phyloP scores from a whole-genome alignment of 2,888 invertebrate genomes.

The Gandaritis pyraliata region DNA sequence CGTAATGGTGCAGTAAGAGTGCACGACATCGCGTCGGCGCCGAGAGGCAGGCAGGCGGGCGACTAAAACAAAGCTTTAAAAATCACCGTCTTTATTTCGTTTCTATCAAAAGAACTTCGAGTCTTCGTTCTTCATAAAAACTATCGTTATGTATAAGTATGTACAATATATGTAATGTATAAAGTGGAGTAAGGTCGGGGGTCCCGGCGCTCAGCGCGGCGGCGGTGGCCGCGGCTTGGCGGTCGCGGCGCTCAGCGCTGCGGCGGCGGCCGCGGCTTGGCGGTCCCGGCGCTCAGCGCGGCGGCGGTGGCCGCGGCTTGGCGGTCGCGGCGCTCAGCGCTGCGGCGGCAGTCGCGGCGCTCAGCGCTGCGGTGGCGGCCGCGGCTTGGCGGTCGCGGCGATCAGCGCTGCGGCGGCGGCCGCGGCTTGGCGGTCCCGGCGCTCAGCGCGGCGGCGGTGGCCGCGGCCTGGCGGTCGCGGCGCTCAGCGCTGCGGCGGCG shows the following conservation, averaged over 20 bases:
- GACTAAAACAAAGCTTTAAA: conserved; percentile 45
- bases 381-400: no score
- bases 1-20: no score
- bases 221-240: conserved; percentile 23
- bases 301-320: conserved; percentile 87
- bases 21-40: no score
- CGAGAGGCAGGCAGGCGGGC: no score
- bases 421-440: conserved; percentile 92
- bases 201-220: conserved; percentile 19
- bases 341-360: conserved; percentile 85
- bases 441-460: neutral
- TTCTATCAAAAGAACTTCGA: conserved; percentile 83
- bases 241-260: no score
- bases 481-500: neutral
- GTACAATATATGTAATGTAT: conserved; percentile 61
- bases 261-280: conserved; percentile 88
- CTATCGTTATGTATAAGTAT: conserved; percentile 69
- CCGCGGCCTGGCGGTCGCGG: conserved; percentile 33
- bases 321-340: conserved; percentile 89
- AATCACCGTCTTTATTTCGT: conserved; percentile 77
- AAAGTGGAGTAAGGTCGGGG: conserved; percentile 47
- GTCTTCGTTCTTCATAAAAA: conserved; percentile 75
- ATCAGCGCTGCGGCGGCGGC: conserved; percentile 70
- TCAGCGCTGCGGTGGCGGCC: no score
- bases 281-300: conserved; percentile 88